Conservation (phyloP, 2,888 invertebrate species). For the Drosophila gaucha region DNA sequence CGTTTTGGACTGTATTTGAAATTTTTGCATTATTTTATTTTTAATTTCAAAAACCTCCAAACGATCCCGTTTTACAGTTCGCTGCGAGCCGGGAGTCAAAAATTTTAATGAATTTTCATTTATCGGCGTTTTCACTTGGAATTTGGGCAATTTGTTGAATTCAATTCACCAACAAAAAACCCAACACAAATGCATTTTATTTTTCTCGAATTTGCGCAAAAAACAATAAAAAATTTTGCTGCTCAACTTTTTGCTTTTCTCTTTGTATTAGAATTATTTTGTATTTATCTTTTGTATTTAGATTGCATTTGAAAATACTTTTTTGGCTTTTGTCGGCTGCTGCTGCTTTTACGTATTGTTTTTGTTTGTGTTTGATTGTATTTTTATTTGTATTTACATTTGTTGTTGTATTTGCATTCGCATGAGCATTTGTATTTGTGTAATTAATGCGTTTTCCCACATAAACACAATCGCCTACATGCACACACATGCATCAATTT, state of each 20-base stretch:
- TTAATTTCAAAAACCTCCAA: constrained; percentile 58
- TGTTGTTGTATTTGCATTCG: constrained; percentile 44
- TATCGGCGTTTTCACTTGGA: constrained; percentile 31
- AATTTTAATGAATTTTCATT: constrained; percentile 21
- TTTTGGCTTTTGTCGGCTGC: constrained; percentile 41
- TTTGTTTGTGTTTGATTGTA: constrained; percentile 71
- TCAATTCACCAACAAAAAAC: constrained; percentile 59
- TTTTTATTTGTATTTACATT: constrained; percentile 60
- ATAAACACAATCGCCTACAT: constrained; percentile 62
- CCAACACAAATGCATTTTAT: constrained; percentile 59
- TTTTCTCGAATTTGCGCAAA: constrained; percentile 42
- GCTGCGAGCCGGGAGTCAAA: constrained; percentile 46
- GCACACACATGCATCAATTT: constrained; percentile 38
- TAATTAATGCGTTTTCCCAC: constrained; percentile 76
- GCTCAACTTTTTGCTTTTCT: constrained; percentile 32
- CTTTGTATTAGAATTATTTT: constrained; percentile 37
- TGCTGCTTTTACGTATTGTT: constrained; percentile 47
- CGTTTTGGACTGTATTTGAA: constrained; percentile 70
- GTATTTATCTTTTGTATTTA: constrained; percentile 38
- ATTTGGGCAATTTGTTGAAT: constrained; percentile 51
- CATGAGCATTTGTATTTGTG: constrained; percentile 53
- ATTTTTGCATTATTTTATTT: constrained; percentile 36
- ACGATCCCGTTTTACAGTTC: constrained; percentile 32
- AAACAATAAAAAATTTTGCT: constrained; percentile 56
- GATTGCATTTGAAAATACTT: constrained; percentile 55